Percentiles rank a stretch among this genome's conserved stretches.
phyloP scores from a whole-genome alignment of 1,140 invertebrate species.

The Mylabris phalerata region DNA sequence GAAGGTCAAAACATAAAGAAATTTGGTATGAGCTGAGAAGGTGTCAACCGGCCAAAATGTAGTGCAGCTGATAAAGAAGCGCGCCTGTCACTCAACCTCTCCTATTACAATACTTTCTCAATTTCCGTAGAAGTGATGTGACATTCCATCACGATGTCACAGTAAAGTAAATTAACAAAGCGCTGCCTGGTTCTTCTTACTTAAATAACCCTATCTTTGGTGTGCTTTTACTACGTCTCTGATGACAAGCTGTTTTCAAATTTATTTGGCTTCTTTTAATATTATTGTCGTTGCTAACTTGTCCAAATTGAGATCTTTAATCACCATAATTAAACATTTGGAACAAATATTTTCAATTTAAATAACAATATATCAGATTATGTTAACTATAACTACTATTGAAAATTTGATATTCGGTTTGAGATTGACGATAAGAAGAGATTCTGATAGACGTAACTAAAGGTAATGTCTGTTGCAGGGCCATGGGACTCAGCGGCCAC shows the following conservation, averaged over 20 bases:
- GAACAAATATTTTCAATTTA: too few relatives aligned
- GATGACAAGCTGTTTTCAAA: slow-evolving; percentile 13
- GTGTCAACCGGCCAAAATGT: slow-evolving; percentile 34
- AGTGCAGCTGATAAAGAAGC: slow-evolving; percentile 39
- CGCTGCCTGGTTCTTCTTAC: slow-evolving; percentile 23
- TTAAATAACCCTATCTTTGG: slow-evolving; percentile 34
- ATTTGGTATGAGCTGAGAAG: slow-evolving; percentile 30
- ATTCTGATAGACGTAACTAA: slow-evolving; percentile 3
- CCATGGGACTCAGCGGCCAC: slow-evolving; percentile 29
- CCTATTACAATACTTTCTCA: slow-evolving; percentile 43
- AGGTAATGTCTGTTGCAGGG: slow-evolving; percentile 30
- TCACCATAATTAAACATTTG: too few relatives aligned
- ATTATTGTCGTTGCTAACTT: too few relatives aligned
- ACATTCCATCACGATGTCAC: slow-evolving; percentile 42
- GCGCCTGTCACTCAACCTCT: slow-evolving; percentile 39
- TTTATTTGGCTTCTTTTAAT: slow-evolving; percentile 8
- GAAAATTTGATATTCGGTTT: slow-evolving; percentile 29
- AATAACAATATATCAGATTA: too few relatives aligned
- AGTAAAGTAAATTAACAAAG: slow-evolving; percentile 42
- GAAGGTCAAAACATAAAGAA: slow-evolving; percentile 25
- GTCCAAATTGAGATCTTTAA: too few relatives aligned
- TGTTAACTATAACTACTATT: slow-evolving; percentile 16
- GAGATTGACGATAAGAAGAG: slow-evolving; percentile 26
- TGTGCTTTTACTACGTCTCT: slow-evolving; percentile 13
- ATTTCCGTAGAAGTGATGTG: slow-evolving; percentile 42